A percentile compares a stretch with the other conserved stretches of the same genome.
Evolutionary conservation across 2,113 vertebrate genomes (phyloP).

Genomic region (Cercopithecus mona): DNA sequence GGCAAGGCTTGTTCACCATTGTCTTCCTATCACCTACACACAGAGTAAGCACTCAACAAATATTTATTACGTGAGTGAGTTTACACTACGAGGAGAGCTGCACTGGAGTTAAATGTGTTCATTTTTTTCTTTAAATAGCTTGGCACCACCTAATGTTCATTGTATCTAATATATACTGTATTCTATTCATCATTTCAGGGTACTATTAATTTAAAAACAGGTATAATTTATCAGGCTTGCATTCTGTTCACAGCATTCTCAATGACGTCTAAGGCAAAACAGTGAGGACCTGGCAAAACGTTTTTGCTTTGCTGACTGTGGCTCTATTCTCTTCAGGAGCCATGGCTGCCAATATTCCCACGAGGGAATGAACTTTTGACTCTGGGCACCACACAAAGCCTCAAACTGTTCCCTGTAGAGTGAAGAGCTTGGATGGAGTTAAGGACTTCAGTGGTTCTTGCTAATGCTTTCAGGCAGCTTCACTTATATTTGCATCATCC

Average conservation of each 20-base stretch:
- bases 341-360: background rate
- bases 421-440: slow-evolving; percentile 46
- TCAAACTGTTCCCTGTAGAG: slow-evolving; percentile 60
- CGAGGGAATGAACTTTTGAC: slow-evolving; percentile 78
- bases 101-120: background rate
- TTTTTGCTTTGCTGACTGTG: slow-evolving; percentile 10
- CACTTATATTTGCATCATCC: slow-evolving; percentile 74
- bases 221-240: background rate
- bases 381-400: slow-evolving; percentile 55
- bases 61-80: background rate
- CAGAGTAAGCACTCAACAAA: background rate
- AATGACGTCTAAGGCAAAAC: background rate
- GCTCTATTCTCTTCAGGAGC: background rate
- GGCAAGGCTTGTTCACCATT: background rate
- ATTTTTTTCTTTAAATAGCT: slow-evolving; percentile 46
- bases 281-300: slow-evolving; percentile 33
- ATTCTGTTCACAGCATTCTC: background rate
- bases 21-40: background rate
- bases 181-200: background rate
- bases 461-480: slow-evolving; percentile 76
- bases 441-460: slow-evolving; percentile 70
- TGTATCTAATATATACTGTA: background rate
- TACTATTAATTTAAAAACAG: slow-evolving; percentile 8
- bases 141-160: background rate
- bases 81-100: background rate